A percentile compares a stretch with the other conserved stretches of the same genome.
These are phyloP conservation scores for Acanthis flammea DNA, from an alignment of 2,797 vertebrate species.

Conservation along the genomic window DNA sequence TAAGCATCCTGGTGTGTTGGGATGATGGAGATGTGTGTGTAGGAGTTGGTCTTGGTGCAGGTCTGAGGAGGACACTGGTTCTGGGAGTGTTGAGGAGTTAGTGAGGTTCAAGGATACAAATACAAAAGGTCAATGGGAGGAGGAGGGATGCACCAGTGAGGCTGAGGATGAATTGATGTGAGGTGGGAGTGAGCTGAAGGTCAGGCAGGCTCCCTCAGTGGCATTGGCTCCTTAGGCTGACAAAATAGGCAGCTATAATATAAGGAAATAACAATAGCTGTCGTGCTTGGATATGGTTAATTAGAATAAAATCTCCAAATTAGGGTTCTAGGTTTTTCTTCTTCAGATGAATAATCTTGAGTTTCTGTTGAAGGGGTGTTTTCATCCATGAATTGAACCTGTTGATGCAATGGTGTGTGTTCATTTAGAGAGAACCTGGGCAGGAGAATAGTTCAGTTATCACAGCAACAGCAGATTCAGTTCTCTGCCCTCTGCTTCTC, in stretches of 20 bases:
- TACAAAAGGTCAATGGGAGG: rapidly evolving
- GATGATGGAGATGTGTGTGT: neutral
- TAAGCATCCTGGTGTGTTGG: neutral
- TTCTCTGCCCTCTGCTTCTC: neutral
- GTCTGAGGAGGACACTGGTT: neutral
- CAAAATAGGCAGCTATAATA: neutral
- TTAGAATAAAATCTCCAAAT: rapidly evolving
- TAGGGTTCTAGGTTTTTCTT: neutral
- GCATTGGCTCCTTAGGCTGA: neutral
- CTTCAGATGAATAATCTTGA: neutral
- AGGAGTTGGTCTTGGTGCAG: neutral
- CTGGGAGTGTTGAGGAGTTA: neutral
- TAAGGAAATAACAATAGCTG: neutral
- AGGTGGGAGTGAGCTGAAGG: neutral
- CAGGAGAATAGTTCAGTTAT: neutral
- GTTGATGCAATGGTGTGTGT: neutral
- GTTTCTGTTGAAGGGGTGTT: neutral
- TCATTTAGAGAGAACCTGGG: neutral
- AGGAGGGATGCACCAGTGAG: rapidly evolving
- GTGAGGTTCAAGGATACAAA: neutral
- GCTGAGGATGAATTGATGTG: neutral
- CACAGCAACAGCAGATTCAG: neutral
- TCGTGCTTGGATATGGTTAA: neutral
- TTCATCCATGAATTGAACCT: neutral
- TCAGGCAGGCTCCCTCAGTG: neutral